These are phyloP conservation scores for Aphelenchoides avenae DNA, from an alignment of 1,140 invertebrate species.

Conservation along the genomic window DNA sequence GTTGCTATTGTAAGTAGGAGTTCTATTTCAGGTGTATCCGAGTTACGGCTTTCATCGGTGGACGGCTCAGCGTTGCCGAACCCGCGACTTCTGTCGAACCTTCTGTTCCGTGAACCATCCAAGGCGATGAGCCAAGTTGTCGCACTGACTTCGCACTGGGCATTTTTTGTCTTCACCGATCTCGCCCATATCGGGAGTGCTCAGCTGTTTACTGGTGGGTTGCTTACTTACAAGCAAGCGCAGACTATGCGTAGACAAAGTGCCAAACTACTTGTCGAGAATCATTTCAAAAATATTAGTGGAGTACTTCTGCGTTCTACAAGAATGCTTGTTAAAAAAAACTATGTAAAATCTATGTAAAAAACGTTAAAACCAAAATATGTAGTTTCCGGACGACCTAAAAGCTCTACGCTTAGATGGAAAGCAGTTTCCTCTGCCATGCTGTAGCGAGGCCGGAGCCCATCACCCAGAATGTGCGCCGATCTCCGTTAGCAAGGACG, in stretches of 20 bases:
- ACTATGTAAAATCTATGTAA: constrained; percentile 10
- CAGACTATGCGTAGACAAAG: too few relatives aligned
- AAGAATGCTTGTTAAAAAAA: background rate
- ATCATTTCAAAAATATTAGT: background rate
- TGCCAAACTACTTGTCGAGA: too few relatives aligned
- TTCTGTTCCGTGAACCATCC: constrained; percentile 41
- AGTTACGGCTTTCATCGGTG: constrained; percentile 31
- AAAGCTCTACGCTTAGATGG: too few relatives aligned
- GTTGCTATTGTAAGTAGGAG: constrained; percentile 13
- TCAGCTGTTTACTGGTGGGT: constrained; percentile 26
- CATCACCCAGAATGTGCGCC: constrained; percentile 53
- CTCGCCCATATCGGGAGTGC: constrained; percentile 44
- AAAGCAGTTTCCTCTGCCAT: constrained; percentile 32
- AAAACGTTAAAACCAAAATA: background rate
- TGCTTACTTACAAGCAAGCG: background rate
- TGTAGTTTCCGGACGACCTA: too few relatives aligned
- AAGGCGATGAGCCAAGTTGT: constrained; percentile 12
- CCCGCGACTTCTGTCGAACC: constrained; percentile 39
- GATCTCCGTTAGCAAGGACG: constrained; percentile 42
- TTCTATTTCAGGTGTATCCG: constrained; percentile 37
- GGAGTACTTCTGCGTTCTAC: constrained; percentile 9
- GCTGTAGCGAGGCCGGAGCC: constrained; percentile 47
- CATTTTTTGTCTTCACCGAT: constrained; percentile 44
- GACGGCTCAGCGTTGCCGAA: constrained; percentile 30
- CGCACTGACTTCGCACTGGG: constrained; percentile 34